Conservation (phyloP, 35 echinoderm and acorn worm genomes). For the Strongylocentrotus purpuratus region DNA sequence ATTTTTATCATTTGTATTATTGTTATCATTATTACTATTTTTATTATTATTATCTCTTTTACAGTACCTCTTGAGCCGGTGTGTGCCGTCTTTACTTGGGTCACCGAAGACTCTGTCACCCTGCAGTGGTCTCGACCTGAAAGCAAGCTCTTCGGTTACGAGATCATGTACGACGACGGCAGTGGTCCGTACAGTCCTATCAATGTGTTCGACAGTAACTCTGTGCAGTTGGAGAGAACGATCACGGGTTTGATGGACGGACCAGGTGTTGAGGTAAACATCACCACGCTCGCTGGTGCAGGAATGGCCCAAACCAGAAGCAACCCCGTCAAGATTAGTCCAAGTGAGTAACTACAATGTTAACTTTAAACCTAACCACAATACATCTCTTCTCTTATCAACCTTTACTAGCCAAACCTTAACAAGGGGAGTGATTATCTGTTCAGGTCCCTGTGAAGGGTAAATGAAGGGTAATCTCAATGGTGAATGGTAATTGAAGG, state of each 20-base stretch:
- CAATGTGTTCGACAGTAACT: background rate
- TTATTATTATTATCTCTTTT: no score
- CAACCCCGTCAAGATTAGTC: constrained; percentile 4
- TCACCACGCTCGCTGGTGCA: background rate
- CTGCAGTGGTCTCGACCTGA: constrained; percentile 11
- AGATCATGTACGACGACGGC: background rate
- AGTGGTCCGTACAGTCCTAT: background rate
- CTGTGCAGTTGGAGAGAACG: background rate
- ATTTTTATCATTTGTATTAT: no score
- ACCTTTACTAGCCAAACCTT: no score
- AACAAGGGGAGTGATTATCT: no score
- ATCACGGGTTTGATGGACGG: background rate
- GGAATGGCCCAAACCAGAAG: background rate
- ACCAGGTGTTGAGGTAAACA: background rate
- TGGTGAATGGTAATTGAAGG: no score
- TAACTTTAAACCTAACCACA: no score
- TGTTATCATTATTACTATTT: no score
- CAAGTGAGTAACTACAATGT: background rate
- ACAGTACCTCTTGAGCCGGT: background rate
- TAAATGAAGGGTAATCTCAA: no score
- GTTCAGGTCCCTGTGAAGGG: no score
- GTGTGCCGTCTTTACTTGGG: background rate
- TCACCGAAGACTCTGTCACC: background rate
- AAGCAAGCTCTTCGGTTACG: background rate
- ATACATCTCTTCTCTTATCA: no score